Conservation (phyloP, 2,888 invertebrate species). For the Chirona hameri region DNA sequence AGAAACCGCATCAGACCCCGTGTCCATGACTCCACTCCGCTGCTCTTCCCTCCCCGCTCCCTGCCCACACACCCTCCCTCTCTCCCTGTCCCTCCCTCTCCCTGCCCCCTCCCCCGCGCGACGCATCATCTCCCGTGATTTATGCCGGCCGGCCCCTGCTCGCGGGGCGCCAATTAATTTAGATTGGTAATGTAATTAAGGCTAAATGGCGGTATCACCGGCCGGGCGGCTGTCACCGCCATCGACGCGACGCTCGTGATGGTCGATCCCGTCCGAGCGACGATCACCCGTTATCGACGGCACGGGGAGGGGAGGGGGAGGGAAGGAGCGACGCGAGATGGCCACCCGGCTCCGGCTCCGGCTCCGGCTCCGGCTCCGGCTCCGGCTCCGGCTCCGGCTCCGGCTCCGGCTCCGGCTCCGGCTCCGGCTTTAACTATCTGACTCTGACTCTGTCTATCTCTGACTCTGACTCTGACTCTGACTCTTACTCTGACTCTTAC, state of each 20-base stretch:
- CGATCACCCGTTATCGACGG: neutral
- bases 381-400: too few species aligned
- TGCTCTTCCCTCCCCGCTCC: neutral
- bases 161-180: conserved; percentile 25
- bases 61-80: conserved; percentile 33
- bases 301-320: neutral
- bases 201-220: conserved; percentile 6
- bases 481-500: too few species aligned
- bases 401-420: too few species aligned
- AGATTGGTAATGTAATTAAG: conserved; percentile 29
- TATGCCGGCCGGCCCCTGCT: neutral
- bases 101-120: conserved; percentile 31
- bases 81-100: conserved; percentile 33
- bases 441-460: too few species aligned
- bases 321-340: neutral
- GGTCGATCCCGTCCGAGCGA: neutral
- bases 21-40: too few species aligned
- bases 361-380: too few species aligned
- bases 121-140: conserved; percentile 33
- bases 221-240: neutral
- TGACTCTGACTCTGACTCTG: too few species aligned
- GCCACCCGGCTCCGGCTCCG: neutral
- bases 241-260: neutral
- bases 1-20: too few species aligned
- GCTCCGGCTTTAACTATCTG: too few species aligned